These are phyloP conservation scores for Heliconius hortense DNA, from an alignment of 2,888 invertebrate genomes.

Conservation along the genomic window DNA sequence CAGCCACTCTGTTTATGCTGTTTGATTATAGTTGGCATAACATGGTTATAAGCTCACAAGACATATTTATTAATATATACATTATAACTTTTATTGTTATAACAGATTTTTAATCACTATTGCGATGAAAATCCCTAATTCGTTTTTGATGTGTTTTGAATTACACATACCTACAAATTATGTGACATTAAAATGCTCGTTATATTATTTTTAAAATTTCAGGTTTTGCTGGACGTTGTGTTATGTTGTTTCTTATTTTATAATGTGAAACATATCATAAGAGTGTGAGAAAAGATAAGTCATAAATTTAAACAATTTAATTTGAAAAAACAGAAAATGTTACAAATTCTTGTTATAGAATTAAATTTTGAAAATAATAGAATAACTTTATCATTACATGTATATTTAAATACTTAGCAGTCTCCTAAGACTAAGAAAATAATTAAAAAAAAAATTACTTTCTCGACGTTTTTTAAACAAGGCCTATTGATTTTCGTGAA, in stretches of 20 bases:
- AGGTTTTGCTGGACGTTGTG: background rate
- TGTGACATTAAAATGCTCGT: background rate
- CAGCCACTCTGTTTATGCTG: too few relatives aligned
- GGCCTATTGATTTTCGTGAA: slow-evolving; percentile 17
- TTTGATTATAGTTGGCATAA: too few relatives aligned
- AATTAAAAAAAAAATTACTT: background rate
- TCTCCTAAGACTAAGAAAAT: background rate
- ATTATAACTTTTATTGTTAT: background rate
- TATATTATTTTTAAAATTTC: background rate
- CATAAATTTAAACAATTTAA: background rate
- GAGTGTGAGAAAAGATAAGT: too few relatives aligned
- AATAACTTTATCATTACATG: too few relatives aligned
- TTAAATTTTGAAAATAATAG: background rate
- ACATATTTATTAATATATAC: too few relatives aligned
- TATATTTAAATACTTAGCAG: background rate
- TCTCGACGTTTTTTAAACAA: slow-evolving; percentile 10
- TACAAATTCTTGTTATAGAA: background rate
- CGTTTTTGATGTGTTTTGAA: slow-evolving; percentile 6
- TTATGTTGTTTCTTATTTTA: background rate
- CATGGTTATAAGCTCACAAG: too few relatives aligned
- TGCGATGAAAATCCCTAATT: background rate
- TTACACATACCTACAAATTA: background rate
- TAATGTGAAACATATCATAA: background rate
- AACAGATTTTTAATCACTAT: background rate
- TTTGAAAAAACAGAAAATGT: background rate